phyloP scores from a whole-genome alignment of 2,888 invertebrate genomes.

The Isotomurus palustris region DNA sequence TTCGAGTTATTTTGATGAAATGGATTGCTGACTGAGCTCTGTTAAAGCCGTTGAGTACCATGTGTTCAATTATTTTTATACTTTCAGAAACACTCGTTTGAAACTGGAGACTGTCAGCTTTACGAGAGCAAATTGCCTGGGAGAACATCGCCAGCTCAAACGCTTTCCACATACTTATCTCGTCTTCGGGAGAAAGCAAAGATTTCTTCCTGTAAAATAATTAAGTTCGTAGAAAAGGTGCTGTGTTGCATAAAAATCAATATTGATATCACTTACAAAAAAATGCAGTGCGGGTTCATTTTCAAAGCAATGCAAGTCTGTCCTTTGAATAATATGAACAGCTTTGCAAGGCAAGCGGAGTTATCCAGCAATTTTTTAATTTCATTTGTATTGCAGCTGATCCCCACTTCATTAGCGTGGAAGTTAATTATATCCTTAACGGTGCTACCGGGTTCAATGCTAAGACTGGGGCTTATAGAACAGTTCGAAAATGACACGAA shows the following conservation, averaged over 20 bases:
- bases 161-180: neutral
- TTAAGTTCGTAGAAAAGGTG: neutral
- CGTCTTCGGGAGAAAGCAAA: neutral
- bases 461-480: neutral
- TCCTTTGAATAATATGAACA: neutral
- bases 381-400: neutral
- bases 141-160: neutral
- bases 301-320: neutral
- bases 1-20: slow-evolving; percentile 2
- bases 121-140: neutral
- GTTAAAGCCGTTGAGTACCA: neutral
- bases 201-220: neutral
- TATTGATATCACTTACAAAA: neutral
- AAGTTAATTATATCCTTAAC: neutral
- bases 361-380: neutral
- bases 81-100: neutral
- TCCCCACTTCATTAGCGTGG: neutral
- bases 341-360: neutral
- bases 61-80: neutral
- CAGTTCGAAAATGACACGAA: too few species aligned
- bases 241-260: too few species aligned
- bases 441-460: neutral
- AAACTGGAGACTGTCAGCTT: neutral
- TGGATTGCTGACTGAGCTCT: neutral
- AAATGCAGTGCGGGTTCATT: neutral